Evolutionary conservation across 92 coral and sea anemone genomes (phyloP).

Genomic region (Nematostella vectensis): DNA sequence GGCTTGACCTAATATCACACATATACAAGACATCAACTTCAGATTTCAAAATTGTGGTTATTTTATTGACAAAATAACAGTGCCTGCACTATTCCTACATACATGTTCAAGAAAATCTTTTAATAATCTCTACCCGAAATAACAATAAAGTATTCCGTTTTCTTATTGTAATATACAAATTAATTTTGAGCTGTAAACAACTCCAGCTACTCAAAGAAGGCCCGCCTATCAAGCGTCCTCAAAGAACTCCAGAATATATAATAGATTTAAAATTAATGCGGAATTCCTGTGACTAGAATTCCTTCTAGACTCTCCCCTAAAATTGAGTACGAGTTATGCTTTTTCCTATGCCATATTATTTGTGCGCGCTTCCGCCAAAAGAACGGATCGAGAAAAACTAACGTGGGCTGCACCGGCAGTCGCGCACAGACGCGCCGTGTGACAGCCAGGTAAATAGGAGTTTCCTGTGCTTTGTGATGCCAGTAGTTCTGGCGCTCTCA

Average conservation of each 20-base stretch:
- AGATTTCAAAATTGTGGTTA: not conserved
- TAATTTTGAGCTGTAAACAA: conserved; percentile 23
- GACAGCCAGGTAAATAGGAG: conserved; percentile 25
- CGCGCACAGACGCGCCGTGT: conserved; percentile 1
- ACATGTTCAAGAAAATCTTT: conserved; percentile 12
- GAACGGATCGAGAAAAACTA: not conserved
- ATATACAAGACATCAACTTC: no score
- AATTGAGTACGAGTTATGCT: no score
- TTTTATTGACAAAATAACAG: conserved; percentile 27
- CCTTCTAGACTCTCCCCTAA: no score
- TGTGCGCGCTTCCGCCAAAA: no score
- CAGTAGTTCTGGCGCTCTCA: conserved; percentile 33
- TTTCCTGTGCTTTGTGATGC: conserved; percentile 30
- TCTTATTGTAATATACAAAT: conserved; percentile 19
- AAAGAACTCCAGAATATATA: conserved; percentile 22
- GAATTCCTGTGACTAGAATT: no score
- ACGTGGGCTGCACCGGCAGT: not conserved
- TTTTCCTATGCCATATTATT: no score
- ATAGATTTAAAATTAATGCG: not conserved
- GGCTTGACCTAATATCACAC: no score
- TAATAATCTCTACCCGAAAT: not conserved
- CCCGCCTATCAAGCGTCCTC: conserved; percentile 21
- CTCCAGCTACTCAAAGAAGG: conserved; percentile 8
- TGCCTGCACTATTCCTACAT: conserved; percentile 41
- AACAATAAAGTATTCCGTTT: conserved; percentile 4